These are phyloP conservation scores for Machaerirhynchus nigripectus DNA, from an alignment of 2,113 vertebrate species.

Conservation along the genomic window DNA sequence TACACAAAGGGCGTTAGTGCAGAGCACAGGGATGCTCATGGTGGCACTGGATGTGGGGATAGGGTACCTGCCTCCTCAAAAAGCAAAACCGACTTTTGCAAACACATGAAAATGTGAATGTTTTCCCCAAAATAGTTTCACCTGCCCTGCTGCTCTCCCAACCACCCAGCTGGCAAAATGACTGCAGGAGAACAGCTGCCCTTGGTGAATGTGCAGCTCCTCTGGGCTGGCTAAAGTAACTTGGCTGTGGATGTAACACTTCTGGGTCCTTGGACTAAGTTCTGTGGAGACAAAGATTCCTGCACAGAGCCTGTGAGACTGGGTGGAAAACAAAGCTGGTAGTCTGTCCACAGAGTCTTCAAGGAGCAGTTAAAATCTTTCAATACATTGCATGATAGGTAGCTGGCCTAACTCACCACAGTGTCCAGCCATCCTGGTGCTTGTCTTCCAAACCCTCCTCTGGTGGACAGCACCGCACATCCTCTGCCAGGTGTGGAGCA, in stretches of 20 bases:
- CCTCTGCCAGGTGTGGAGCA: background rate
- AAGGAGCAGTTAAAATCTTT: background rate
- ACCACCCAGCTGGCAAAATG: background rate
- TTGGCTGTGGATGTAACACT: background rate
- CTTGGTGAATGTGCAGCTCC: background rate
- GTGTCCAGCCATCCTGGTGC: background rate
- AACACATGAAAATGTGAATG: background rate
- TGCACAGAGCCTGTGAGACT: background rate
- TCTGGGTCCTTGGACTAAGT: background rate
- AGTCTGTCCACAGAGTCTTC: background rate
- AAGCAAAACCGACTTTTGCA: background rate
- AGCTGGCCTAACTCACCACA: background rate
- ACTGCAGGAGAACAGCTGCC: background rate
- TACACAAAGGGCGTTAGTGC: background rate
- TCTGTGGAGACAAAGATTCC: background rate
- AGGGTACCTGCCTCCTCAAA: background rate
- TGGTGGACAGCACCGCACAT: background rate
- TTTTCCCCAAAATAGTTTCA: background rate
- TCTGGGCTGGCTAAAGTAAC: background rate
- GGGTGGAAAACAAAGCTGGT: background rate
- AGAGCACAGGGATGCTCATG: background rate
- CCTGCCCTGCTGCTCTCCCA: background rate
- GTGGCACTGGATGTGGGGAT: background rate
- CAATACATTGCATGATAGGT: background rate
- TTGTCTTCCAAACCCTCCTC: background rate